Base-by-base conservation (phyloP, 2,888 invertebrate genomes). In the Diarsia rubi region DNA sequence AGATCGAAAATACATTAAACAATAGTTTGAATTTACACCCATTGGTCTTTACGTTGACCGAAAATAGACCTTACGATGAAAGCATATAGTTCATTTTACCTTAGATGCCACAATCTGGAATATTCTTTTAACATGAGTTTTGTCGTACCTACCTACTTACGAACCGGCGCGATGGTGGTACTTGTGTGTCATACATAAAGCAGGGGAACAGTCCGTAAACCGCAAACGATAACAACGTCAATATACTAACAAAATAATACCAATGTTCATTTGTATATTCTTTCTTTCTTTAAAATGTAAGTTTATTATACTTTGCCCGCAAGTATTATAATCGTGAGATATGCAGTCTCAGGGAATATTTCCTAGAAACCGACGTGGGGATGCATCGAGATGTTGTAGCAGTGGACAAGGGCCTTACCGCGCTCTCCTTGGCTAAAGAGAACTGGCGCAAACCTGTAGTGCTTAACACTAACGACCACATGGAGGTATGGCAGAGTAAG, bases 191-290 rank as follows among this genome's bases (percentile, higher is more conserved):
- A 24, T n/a, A 19, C 4, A 16, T 45, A 16, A 37, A 37, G 37
- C 37, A 44, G 4, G 9, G 54, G 12, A 42, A 57, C 52, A 47
- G 57, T 49, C 9, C 19, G 69, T 44, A 70, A 83, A 81, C 81
- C 81, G 49, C 83, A 79, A 78, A 83, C 27, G 80, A 81, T 81
- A 82, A 79, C 37, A 49, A 11, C 4, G 0, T 47, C 11, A 16
- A 24, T 19, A 16, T 42, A 24, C 8, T n/a, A 12, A 37, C 31
- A n/a, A 21, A 47, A 8, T 9, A 59, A 59, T 31, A 57, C 3
- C 0, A 4, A 24, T 31, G 2, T 44, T 37, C 14, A 24, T 45
- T 5, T 16, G 1, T 57, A 24, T 59, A 59, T 37, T 6, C 21
- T 37, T 37, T 3, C 2, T 37, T 37, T 37, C 2, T 37, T 37